Evolutionary conservation across 2,113 vertebrate genomes (phyloP).

Genomic region (Sylvilagus bachmani): DNA sequence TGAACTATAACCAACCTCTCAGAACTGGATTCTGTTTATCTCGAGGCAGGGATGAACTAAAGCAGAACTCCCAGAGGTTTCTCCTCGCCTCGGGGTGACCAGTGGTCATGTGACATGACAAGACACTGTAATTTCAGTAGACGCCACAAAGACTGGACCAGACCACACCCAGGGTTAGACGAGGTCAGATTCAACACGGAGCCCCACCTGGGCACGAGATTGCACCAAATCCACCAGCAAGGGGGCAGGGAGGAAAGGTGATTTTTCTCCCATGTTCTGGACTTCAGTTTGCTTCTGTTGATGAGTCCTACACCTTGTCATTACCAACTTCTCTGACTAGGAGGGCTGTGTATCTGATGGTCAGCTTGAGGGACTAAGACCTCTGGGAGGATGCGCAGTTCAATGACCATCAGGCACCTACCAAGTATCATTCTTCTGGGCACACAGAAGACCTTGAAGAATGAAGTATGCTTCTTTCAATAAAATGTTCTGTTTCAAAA

Average conservation of each 20-base stretch:
- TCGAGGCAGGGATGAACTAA: neutral
- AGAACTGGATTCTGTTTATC: neutral
- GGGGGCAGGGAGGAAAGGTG: neutral
- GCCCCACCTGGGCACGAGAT: neutral
- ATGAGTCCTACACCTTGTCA: neutral
- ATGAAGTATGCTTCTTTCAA: neutral
- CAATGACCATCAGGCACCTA: neutral
- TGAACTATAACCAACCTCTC: neutral
- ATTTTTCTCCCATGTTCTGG: neutral
- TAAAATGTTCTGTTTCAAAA: conserved; percentile 23
- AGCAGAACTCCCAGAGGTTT: neutral
- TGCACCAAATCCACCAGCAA: neutral
- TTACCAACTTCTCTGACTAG: neutral
- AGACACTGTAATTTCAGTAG: neutral
- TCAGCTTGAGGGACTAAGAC: neutral
- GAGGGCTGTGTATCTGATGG: neutral
- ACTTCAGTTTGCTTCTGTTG: neutral
- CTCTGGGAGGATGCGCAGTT: accelerated
- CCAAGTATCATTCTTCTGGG: neutral
- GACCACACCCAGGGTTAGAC: neutral
- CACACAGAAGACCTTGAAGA: neutral
- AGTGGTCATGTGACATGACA: neutral
- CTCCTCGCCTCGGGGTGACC: neutral
- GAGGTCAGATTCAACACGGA: neutral
- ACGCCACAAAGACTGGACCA: neutral